Evolutionary conservation across 2,113 vertebrate species (phyloP).

Genomic region (Corvus hawaiiensis): DNA sequence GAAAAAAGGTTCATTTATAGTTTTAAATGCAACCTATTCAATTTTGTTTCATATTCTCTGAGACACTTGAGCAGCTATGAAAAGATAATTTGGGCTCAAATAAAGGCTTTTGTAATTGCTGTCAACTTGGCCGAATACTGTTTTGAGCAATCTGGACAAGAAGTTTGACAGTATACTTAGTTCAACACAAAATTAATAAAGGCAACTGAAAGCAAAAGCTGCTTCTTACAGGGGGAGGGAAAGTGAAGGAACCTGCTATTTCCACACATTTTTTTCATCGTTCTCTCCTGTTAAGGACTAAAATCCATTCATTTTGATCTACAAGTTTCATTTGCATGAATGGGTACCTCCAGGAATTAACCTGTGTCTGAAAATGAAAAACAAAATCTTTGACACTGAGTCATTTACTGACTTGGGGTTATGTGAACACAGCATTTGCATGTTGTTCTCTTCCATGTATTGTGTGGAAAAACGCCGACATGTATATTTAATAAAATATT

Average conservation of each 20-base stretch:
- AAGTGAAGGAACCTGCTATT: background rate
- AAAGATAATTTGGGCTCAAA: constrained; percentile 37
- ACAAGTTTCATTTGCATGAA: constrained; percentile 5
- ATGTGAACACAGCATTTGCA: background rate
- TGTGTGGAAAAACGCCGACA: background rate
- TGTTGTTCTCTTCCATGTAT: background rate
- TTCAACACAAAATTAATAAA: constrained; percentile 14
- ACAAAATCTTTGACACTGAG: background rate
- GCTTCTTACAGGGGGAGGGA: background rate
- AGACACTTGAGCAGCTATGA: constrained; percentile 11
- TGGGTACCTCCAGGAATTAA: background rate
- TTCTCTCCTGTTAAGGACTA: background rate
- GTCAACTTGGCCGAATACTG: constrained; percentile 18
- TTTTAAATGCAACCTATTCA: constrained; percentile 10
- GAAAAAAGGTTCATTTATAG: constrained; percentile 24
- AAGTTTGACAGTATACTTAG: constrained; percentile 4
- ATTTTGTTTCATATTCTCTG: constrained; percentile 11
- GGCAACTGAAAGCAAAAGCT: background rate
- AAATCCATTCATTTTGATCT: background rate
- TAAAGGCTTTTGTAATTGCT: constrained; percentile 30
- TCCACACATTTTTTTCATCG: background rate
- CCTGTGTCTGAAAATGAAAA: background rate
- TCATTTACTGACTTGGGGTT: background rate
- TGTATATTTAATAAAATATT: background rate
- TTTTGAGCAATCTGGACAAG: background rate